Conservation (phyloP, 2,113 vertebrate genomes). For the Maccullochella peelii region DNA sequence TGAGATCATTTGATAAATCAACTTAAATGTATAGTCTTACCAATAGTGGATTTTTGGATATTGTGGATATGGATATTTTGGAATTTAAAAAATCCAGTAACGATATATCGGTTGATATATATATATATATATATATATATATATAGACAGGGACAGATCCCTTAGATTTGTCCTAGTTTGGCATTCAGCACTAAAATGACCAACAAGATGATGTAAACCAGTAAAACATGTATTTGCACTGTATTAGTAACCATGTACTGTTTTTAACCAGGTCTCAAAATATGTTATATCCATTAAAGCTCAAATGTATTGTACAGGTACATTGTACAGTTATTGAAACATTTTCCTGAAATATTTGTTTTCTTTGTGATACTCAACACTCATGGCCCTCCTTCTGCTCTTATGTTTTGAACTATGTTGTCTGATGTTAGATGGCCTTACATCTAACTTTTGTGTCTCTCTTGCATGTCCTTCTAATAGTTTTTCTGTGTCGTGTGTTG, state of each 20-base stretch:
- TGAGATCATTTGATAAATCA: background rate
- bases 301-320: background rate
- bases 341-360: background rate
- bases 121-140: background rate
- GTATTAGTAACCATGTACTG: background rate
- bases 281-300: background rate
- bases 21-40: background rate
- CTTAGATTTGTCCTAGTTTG: background rate
- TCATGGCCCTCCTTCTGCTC: background rate
- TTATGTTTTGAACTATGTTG: background rate
- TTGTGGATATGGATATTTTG: no score
- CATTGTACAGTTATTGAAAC: background rate
- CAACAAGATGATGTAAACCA: background rate
- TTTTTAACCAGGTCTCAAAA: background rate
- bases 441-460: slow-evolving; percentile 34
- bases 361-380: background rate
- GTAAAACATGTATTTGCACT: background rate
- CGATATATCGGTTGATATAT: background rate
- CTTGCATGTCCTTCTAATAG: background rate
- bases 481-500: background rate
- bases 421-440: slow-evolving; percentile 36
- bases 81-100: background rate
- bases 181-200: background rate
- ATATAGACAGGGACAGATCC: background rate
- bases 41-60: background rate